A percentile compares a stretch with the other conserved stretches of the same genome.
phyloP scores from a whole-genome alignment of 2,797 vertebrate species.

The Loris lydekkerianus region DNA sequence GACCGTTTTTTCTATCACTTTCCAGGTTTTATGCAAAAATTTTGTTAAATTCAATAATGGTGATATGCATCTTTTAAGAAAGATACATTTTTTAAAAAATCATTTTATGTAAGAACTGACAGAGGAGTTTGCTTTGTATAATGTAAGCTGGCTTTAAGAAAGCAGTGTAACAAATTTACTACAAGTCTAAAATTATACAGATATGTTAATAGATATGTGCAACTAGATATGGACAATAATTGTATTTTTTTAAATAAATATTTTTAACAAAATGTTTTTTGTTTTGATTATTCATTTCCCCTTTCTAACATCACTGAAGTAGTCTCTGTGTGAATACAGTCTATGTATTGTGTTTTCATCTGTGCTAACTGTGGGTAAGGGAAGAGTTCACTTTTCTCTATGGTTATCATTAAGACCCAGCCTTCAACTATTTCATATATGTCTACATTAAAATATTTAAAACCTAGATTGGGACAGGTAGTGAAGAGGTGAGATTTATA shows the following conservation, averaged over 20 bases:
- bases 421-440: neutral
- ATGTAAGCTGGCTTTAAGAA: slow-evolving; percentile 87
- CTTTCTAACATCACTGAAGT: neutral
- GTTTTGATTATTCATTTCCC: slow-evolving; percentile 24
- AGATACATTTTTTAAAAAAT: slow-evolving; percentile 81
- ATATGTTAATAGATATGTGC: slow-evolving; percentile 89
- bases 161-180: slow-evolving; percentile 88
- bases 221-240: slow-evolving; percentile 88
- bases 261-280: slow-evolving; percentile 89
- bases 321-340: neutral
- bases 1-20: slow-evolving; percentile 83
- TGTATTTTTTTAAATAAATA: slow-evolving; percentile 93
- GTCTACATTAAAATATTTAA: neutral
- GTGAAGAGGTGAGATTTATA: neutral
- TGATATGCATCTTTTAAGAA: slow-evolving; percentile 85
- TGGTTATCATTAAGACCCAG: neutral
- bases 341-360: neutral
- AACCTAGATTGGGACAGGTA: neutral
- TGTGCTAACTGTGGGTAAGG: neutral
- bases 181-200: slow-evolving; percentile 83
- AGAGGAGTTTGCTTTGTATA: slow-evolving; percentile 89
- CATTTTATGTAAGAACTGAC: slow-evolving; percentile 89
- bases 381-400: neutral
- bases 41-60: slow-evolving; percentile 80
- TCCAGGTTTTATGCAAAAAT: slow-evolving; percentile 86